These are phyloP conservation scores for Orycteropus afer DNA, from an alignment of 2,113 vertebrate species.

Conservation along the genomic window DNA sequence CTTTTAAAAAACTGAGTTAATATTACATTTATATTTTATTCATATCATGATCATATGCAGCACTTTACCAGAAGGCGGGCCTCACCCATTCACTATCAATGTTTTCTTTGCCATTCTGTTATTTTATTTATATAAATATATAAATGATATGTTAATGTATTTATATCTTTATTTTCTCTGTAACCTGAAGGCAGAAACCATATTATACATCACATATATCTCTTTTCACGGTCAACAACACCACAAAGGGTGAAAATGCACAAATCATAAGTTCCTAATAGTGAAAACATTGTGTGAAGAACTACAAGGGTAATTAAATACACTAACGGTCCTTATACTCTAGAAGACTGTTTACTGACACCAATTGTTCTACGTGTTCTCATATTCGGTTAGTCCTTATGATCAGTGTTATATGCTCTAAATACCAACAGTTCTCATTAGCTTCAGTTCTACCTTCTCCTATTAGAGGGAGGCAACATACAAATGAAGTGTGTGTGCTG, in stretches of 20 bases:
- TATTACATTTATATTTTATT: background rate
- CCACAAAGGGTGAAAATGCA: background rate
- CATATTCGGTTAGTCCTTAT: background rate
- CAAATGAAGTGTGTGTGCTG: background rate
- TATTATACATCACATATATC: background rate
- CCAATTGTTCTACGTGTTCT: slow-evolving; percentile 2
- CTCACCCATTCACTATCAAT: background rate
- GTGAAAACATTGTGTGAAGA: background rate
- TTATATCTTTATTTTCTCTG: slow-evolving; percentile 5
- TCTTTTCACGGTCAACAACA: background rate
- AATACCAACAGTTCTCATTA: background rate
- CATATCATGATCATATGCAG: background rate
- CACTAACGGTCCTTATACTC: background rate
- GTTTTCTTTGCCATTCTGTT: background rate
- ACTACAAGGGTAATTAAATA: background rate
- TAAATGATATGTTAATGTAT: background rate
- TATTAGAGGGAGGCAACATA: background rate
- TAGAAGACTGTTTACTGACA: slow-evolving; percentile 33
- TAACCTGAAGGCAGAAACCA: background rate
- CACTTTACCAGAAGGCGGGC: background rate
- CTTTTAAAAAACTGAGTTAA: slow-evolving; percentile 20
- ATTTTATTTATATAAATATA: slow-evolving; percentile 43
- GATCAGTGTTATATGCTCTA: background rate
- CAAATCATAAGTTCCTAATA: background rate
- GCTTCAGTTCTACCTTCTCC: background rate